These are phyloP conservation scores for Drosophila gaucha DNA, from an alignment of 2,888 invertebrate genomes.

Conservation along the genomic window DNA sequence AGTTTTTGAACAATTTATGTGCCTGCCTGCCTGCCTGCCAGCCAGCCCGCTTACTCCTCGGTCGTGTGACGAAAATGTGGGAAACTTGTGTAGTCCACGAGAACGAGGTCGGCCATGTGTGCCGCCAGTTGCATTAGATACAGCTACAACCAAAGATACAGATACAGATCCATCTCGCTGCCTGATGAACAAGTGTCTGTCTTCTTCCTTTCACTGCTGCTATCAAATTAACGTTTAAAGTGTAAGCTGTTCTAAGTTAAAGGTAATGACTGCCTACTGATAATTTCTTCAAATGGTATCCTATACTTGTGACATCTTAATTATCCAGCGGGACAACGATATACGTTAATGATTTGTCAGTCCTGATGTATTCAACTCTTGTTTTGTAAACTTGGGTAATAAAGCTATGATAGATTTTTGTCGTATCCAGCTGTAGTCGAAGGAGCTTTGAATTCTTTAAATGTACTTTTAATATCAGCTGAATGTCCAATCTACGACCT, in stretches of 20 bases:
- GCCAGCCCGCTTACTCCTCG: constrained; percentile 22
- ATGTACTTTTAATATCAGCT: no score
- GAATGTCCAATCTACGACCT: no score
- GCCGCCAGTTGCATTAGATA: constrained; percentile 44
- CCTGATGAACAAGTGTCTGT: constrained; percentile 38
- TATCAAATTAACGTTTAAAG: neutral
- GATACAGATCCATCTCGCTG: constrained; percentile 25
- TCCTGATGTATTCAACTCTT: neutral
- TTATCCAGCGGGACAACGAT: no score
- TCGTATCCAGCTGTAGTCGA: no score
- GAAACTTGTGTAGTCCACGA: constrained; percentile 52
- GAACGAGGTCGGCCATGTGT: constrained; percentile 53
- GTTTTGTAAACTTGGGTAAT: no score
- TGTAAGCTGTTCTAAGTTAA: neutral
- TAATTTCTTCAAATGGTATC: neutral
- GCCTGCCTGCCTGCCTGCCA: constrained; percentile 29
- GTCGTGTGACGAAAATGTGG: constrained; percentile 67
- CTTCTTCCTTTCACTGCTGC: neutral
- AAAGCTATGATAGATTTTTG: no score
- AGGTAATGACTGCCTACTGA: neutral
- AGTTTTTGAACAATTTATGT: constrained; percentile 77
- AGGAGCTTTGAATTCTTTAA: no score
- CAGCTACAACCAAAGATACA: constrained; percentile 15
- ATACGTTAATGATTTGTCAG: neutral
- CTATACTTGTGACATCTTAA: no score